phyloP scores from a whole-genome alignment of 2,113 vertebrate genomes.

The Donacobius atricapilla region DNA sequence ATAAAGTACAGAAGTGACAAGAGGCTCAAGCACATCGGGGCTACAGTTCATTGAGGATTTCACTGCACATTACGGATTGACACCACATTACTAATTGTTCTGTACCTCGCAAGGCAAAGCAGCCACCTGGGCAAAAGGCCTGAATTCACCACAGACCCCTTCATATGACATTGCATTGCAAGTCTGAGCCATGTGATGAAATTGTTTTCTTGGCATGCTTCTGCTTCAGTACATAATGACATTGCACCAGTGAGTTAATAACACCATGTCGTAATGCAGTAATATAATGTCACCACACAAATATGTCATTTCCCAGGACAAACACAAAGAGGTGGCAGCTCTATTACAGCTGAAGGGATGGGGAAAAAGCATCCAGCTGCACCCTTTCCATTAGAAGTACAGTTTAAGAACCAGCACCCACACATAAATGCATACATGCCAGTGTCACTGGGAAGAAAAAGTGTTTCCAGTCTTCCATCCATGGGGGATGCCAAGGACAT shows the following conservation, averaged over 20 bases:
- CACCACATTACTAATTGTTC: background rate
- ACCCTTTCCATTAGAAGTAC: background rate
- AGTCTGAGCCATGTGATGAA: conserved; percentile 10
- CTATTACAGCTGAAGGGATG: background rate
- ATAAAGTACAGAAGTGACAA: conserved; percentile 40
- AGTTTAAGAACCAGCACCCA: background rate
- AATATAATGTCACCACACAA: conserved; percentile 38
- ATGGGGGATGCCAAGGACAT: background rate
- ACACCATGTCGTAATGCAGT: background rate
- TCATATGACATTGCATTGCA: background rate
- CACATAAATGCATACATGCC: background rate
- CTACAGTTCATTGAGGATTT: background rate
- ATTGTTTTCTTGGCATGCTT: conserved; percentile 33
- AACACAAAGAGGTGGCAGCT: conserved; percentile 17
- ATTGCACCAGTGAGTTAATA: conserved; percentile 36
- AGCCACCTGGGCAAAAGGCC: background rate
- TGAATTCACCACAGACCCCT: background rate
- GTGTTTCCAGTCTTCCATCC: background rate
- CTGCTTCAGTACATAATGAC: conserved; percentile 10
- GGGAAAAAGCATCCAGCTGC: background rate
- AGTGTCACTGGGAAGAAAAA: background rate
- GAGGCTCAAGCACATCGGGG: background rate
- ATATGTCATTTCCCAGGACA: conserved; percentile 15
- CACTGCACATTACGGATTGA: background rate
- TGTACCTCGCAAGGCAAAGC: background rate